These are phyloP conservation scores for Cyprinodon variegatus DNA, from an alignment of 2,113 vertebrate species.

Conservation along the genomic window DNA sequence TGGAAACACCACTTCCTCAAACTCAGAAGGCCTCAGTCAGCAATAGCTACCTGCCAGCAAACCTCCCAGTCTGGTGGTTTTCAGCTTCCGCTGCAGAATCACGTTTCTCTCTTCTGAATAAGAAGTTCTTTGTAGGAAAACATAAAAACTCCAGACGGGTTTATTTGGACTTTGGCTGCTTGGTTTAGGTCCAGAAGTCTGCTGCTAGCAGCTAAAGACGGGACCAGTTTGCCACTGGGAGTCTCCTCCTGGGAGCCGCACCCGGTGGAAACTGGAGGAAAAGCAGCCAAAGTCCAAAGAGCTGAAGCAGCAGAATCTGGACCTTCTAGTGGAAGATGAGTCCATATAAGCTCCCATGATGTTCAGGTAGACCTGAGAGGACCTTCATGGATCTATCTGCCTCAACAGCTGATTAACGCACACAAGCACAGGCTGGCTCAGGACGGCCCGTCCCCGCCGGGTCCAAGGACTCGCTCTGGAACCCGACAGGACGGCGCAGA, in stretches of 20 bases:
- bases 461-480: neutral
- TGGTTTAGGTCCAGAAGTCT: too few species aligned
- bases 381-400: neutral
- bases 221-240: too few species aligned
- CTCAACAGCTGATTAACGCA: neutral
- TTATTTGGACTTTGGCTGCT: neutral
- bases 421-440: neutral
- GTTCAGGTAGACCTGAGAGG: too few species aligned
- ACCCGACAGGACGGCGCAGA: neutral
- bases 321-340: neutral
- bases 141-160: neutral
- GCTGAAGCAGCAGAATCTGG: neutral
- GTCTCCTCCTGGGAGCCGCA: too few species aligned
- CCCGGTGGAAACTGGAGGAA: too few species aligned
- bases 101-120: too few species aligned
- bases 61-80: neutral
- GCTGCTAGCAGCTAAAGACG: too few species aligned
- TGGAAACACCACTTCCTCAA: conserved; percentile 12
- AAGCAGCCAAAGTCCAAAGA: too few species aligned
- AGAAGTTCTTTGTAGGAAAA: neutral
- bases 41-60: neutral
- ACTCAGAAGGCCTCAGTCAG: conserved; percentile 27
- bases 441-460: too few species aligned
- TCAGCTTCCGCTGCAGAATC: too few species aligned
- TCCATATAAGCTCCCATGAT: neutral